Conservation (phyloP, 2,888 invertebrate genomes). For the Sicus ferrugineus region DNA sequence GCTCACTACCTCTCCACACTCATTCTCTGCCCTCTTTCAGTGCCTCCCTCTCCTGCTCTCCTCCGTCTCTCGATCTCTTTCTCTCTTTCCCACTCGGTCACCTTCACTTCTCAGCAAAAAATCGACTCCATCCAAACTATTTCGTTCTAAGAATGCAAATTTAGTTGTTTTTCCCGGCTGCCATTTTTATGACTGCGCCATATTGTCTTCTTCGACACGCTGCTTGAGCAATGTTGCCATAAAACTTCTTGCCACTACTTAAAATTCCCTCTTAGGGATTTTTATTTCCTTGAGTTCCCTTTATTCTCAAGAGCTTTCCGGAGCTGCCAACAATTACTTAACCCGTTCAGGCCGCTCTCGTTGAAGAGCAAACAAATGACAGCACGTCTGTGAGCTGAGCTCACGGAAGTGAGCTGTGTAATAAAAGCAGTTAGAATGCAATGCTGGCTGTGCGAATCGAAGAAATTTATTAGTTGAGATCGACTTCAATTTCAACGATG, state of each 20-base stretch:
- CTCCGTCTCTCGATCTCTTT: not conserved
- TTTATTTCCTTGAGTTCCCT: not conserved
- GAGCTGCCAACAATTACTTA: constrained; percentile 19
- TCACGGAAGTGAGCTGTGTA: not conserved
- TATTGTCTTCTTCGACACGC: constrained; percentile 31
- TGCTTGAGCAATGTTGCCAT: constrained; percentile 27
- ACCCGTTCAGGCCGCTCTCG: constrained; percentile 13
- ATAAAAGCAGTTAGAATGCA: constrained; percentile 30
- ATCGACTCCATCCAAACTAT: not conserved
- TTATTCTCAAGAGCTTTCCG: not conserved
- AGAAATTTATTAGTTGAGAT: constrained; percentile 23
- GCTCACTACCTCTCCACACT: not conserved
- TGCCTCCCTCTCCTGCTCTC: not conserved
- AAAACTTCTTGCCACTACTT: constrained; percentile 15
- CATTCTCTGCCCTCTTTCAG: not conserved
- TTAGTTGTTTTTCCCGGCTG: constrained; percentile 24
- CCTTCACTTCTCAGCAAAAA: not conserved
- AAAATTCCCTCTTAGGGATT: constrained; percentile 9
- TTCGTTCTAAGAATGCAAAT: constrained; percentile 12
- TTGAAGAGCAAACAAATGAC: constrained; percentile 14
- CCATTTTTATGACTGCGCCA: constrained; percentile 26
- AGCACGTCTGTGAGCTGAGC: not conserved
- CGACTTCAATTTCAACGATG: constrained; percentile 31
- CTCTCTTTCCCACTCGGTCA: not conserved
- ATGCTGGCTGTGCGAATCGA: constrained; percentile 10